These are phyloP conservation scores for Xanthorhoe spadicearia DNA, from an alignment of 2,888 invertebrate genomes.

Conservation along the genomic window DNA sequence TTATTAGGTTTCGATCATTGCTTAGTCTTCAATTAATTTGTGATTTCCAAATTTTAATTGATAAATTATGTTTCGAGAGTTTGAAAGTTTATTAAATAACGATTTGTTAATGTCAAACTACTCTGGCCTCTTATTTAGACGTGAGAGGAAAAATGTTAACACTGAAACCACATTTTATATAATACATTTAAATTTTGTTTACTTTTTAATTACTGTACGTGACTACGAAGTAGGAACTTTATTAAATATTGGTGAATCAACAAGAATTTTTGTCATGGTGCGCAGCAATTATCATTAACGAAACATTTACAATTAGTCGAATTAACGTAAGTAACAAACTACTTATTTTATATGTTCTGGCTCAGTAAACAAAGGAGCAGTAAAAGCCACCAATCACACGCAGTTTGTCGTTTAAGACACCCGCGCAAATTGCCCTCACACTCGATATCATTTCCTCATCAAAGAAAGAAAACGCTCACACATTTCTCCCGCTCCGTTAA, in stretches of 20 bases:
- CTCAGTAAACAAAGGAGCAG: slow-evolving; percentile 17
- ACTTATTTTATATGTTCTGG: background rate
- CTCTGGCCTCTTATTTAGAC: slow-evolving; percentile 24
- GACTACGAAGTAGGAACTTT: background rate
- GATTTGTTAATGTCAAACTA: slow-evolving; percentile 37
- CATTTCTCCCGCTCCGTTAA: slow-evolving; percentile 69
- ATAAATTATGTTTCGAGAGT: slow-evolving; percentile 45
- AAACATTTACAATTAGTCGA: background rate
- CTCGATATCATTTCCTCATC: slow-evolving; percentile 65
- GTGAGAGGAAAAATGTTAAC: slow-evolving; percentile 30
- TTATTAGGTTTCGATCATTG: slow-evolving; percentile 13
- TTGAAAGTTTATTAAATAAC: slow-evolving; percentile 47
- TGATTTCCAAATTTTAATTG: slow-evolving; percentile 43
- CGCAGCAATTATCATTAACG: background rate
- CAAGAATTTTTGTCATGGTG: background rate
- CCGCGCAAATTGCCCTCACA: slow-evolving; percentile 57
- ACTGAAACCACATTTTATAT: background rate
- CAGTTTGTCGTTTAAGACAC: slow-evolving; percentile 46
- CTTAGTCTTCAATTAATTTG: slow-evolving; percentile 31
- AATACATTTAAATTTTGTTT: background rate
- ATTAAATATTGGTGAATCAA: background rate
- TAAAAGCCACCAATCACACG: slow-evolving; percentile 45
- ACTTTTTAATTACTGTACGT: background rate
- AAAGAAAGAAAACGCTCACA: slow-evolving; percentile 61
- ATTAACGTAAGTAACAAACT: background rate